Evolutionary conservation across 2,888 invertebrate species (phyloP).

Genomic region (Drosophila conformis): DNA sequence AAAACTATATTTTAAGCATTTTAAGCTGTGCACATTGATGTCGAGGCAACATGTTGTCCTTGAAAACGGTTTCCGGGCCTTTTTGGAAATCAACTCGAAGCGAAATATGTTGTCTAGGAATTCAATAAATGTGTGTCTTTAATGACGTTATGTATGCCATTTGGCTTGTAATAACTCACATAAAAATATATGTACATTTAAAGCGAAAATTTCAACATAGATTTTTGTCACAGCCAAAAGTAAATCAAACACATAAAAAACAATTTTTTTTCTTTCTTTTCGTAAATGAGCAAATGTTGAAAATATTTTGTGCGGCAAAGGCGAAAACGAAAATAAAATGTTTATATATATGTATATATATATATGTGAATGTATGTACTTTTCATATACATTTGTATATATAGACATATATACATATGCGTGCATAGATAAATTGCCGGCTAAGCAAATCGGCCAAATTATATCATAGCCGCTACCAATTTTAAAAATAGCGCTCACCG

Average conservation of each 20-base stretch:
- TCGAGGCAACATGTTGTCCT: conserved; percentile 23
- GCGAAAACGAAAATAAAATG: conserved; percentile 68
- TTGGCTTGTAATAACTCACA: conserved; percentile 56
- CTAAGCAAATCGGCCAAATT: conserved; percentile 73
- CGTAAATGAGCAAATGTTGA: conserved; percentile 63
- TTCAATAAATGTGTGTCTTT: conserved; percentile 5
- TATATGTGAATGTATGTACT: conserved; percentile 5
- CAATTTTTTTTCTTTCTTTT: conserved; percentile 12
- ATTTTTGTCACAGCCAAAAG: conserved; percentile 60
- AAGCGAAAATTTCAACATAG: conserved; percentile 33
- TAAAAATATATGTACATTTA: conserved; percentile 18
- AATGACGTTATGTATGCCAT: conserved; percentile 38
- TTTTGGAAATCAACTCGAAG: neutral
- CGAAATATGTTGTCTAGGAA: conserved; percentile 13
- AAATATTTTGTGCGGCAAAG: conserved; percentile 58
- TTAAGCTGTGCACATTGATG: neutral
- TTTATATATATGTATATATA: conserved; percentile 31
- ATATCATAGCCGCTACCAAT: conserved; percentile 71
- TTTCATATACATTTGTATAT: conserved; percentile 17
- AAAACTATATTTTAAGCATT: neutral
- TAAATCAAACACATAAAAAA: conserved; percentile 34
- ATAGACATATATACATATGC: conserved; percentile 6
- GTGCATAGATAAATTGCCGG: conserved; percentile 58
- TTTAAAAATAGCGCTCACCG: conserved; percentile 74
- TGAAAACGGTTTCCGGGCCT: conserved; percentile 40